phyloP scores from a whole-genome alignment of 2,113 vertebrate genomes.

The Mystacornis crossleyi region DNA sequence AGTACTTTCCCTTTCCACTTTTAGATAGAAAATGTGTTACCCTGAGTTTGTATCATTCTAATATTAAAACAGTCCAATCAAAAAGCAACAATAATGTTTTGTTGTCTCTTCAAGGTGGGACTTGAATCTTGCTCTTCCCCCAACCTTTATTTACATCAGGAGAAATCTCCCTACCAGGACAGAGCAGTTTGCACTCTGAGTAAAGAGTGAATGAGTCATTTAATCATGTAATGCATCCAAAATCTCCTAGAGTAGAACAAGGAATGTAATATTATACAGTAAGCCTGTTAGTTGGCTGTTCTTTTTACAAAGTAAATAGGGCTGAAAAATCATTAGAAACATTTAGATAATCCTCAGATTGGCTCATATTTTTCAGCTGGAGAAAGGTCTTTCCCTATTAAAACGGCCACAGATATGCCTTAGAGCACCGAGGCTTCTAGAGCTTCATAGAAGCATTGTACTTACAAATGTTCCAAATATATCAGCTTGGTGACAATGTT shows the following conservation, averaged over 20 bases:
- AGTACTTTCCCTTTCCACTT: not conserved
- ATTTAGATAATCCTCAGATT: not conserved
- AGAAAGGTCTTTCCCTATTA: not conserved
- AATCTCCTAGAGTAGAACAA: not conserved
- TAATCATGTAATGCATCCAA: not conserved
- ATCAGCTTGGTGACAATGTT: not conserved
- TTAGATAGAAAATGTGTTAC: not conserved
- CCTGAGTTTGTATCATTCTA: not conserved
- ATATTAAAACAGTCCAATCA: not conserved
- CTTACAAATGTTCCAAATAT: not conserved
- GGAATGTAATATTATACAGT: not conserved
- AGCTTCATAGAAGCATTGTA: not conserved
- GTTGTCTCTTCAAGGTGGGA: not conserved
- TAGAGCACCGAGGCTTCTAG: not conserved
- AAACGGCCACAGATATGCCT: not conserved
- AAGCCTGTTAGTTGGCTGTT: not conserved
- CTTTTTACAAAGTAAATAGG: not conserved
- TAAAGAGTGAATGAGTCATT: not conserved
- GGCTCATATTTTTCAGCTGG: not conserved
- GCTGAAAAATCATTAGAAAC: conserved; percentile 36
- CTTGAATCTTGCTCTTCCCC: not conserved
- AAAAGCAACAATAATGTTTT: not conserved
- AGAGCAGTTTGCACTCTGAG: not conserved
- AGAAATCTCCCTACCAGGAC: not conserved
- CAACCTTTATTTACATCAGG: not conserved